Percentiles rank a stretch among this genome's conserved stretches.
These are phyloP conservation scores for Acrocephalus arundinaceus DNA, from an alignment of 2,113 vertebrate genomes.

Conservation along the genomic window DNA sequence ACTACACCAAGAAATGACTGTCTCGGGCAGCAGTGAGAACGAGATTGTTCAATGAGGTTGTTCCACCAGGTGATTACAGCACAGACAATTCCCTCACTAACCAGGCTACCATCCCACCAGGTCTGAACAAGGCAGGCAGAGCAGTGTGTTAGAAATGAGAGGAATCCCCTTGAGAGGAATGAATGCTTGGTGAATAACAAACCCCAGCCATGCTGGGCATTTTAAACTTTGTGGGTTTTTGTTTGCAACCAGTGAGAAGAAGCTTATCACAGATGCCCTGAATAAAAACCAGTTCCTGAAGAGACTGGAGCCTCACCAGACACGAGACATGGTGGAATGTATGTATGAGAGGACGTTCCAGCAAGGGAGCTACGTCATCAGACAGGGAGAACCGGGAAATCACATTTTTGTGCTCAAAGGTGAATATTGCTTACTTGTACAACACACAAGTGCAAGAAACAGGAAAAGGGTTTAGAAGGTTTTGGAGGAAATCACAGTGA, in stretches of 20 bases:
- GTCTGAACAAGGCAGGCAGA: background rate
- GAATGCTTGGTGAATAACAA: background rate
- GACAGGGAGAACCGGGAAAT: conserved; percentile 88
- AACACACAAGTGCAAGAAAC: background rate
- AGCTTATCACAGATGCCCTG: conserved; percentile 86
- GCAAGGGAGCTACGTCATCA: conserved; percentile 85
- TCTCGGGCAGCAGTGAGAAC: background rate
- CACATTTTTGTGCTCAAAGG: conserved; percentile 93
- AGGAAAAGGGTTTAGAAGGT: background rate
- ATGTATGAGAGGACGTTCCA: conserved; percentile 90
- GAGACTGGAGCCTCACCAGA: conserved; percentile 87
- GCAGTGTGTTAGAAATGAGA: background rate
- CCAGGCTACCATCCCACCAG: background rate
- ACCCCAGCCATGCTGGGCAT: background rate
- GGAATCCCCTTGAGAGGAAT: background rate
- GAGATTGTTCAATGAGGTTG: background rate
- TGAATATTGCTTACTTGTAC: conserved; percentile 16
- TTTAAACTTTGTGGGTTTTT: background rate
- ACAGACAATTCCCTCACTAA: background rate
- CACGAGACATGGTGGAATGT: conserved; percentile 92
- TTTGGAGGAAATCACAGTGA: background rate
- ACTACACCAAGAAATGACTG: background rate
- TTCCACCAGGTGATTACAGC: background rate
- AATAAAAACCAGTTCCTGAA: conserved; percentile 92
- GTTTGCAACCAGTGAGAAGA: conserved; percentile 81